Evolutionary conservation across 2,888 invertebrate genomes (phyloP), one percentile per base, ranked within the genome.

Genomic region (Neoitamus cyanurus): DNA sequence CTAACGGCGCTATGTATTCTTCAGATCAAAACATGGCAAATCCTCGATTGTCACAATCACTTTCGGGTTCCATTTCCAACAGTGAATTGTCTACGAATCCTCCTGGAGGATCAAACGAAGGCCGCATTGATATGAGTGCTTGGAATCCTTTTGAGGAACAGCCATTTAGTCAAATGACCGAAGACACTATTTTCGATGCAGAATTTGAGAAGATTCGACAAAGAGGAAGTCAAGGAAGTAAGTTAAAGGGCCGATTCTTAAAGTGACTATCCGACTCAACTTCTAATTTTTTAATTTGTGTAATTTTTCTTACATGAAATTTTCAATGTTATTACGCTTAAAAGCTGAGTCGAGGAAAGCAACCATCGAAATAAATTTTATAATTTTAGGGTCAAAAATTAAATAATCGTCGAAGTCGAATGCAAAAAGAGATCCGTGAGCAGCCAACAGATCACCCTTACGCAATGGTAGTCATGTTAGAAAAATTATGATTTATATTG

Each of bases 131-230:
- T 88, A 92, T 94, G 46, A 93, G 93, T 4, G 94, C 95, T 87
- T 96, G 96, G 96, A 97, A 97, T 92, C 97, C 97, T 1, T 97
- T 97, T 89, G 95, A 95, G 88, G 95, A 95, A 88, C 93, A 94
- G 83, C 94, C 94, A 31, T 95, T 96, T 89, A 94, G 94, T 89
- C 94, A 94, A 88, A 93, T 95, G 91, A 94, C 95, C 3, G 96
- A 96, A 88, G 96, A 96, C 92, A 94, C 95, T 88, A 94, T 96
- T 87, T 96, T 96, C 90, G 96, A 96, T 84, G 95, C 94, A 58
- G 96, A 96, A 90, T 96, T 96, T 90, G 96, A 96, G 90, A 95
- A 95, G 90, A 94, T 96, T 88, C 92, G 96, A 87, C 93, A 95
- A 88, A 95, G 96, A 87, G 96, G 95, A 48, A 91, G 91, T 88